phyloP scores from a whole-genome alignment of 2,888 invertebrate species.

The Odontothrips loti region DNA sequence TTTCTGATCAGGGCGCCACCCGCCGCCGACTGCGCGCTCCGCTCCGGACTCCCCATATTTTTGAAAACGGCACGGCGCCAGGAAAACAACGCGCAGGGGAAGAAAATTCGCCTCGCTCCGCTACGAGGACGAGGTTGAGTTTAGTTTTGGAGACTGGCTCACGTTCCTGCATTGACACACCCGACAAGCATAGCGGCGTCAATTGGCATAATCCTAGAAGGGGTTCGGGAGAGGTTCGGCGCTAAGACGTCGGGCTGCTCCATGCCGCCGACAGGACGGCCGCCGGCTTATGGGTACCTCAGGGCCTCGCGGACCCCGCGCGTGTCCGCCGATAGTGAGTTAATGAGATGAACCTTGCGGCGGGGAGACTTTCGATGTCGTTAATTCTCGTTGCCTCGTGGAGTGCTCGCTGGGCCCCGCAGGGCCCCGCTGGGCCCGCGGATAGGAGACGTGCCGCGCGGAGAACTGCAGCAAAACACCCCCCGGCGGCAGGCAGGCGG shows the following conservation, averaged over 20 bases:
- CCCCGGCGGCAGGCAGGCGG: neutral
- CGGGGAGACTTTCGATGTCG: neutral
- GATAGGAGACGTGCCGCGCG: neutral
- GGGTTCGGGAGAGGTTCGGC: no score
- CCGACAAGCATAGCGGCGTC: no score
- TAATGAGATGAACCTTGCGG: slow-evolving; percentile 22
- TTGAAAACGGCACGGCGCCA: no score
- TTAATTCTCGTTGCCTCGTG: neutral
- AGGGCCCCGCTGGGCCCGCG: neutral
- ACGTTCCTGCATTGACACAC: no score
- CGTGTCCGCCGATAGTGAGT: neutral
- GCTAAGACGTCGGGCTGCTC: no score
- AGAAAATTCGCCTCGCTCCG: no score
- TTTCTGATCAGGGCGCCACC: neutral
- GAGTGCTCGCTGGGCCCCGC: neutral
- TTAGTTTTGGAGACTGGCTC: no score
- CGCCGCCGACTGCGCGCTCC: neutral
- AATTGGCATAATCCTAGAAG: no score
- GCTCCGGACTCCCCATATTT: no score
- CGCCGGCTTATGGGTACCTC: no score
- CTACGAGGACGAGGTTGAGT: no score
- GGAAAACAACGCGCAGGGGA: no score
- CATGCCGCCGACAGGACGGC: neutral
- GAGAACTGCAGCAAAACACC: neutral
- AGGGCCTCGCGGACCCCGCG: neutral